Evolutionary conservation across 2,888 invertebrate species (phyloP), one percentile per base, ranked within the genome.

Genomic region (Petrolisthes manimaculis): DNA sequence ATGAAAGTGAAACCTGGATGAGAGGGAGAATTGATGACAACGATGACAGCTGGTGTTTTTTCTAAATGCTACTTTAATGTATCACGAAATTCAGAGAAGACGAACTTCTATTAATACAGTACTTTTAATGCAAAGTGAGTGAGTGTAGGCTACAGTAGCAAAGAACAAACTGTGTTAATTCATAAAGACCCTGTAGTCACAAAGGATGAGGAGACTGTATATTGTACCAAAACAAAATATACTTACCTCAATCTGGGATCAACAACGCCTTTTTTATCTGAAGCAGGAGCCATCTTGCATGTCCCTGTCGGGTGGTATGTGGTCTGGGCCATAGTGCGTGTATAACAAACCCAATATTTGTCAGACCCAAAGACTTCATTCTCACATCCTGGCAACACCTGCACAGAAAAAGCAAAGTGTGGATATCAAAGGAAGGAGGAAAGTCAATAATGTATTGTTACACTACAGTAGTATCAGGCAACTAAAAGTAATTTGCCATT

Each of bases 201-300:
- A 69, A 2, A 69, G 14, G n/a, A 18, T 1, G 14, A 69, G 14
- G n/a, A 18, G n/a, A 18, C 14, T 69, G n/a, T 69, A 69, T 69
- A 69, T 69, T 18, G 14, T 18, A 18, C 14, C 3, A 3, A 18
- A 69, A 18, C 14, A 18, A 69, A 18, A 2, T 69, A 21, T 78
- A 77, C 83, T 12, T 80, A 91, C 91, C 78, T 93, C 78, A 97
- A 93, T 91, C 95, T 94, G 0, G 95, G 93, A 93, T 96, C 95
- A 0, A 97, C 96, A 0, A 97, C 97, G 21, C 95, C 95, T 79
- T 95, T 95, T 0, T 96, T 96, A 92, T 96, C 95, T 92, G 82
- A 79, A 18, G 86, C n/a, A 9, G 91, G 91, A 0, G 97, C 97
- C 97, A 97, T 97, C 93, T 97, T 97, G 0, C 96, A 95, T 0